Evolutionary conservation across 2,113 vertebrate species (phyloP).

Genomic region (Leptobrachium leishanense): DNA sequence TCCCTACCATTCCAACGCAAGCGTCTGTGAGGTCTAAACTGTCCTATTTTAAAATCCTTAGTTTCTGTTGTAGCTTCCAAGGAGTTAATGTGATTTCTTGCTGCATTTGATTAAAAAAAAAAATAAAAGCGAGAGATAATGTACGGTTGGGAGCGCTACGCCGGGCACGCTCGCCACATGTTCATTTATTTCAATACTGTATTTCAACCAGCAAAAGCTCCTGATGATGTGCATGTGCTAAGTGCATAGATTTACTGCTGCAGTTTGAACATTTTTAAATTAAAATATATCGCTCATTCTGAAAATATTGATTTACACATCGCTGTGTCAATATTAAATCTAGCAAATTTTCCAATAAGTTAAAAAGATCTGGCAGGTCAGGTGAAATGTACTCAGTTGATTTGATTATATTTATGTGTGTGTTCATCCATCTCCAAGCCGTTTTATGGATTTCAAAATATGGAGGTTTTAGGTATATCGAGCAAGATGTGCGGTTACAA

Average conservation of each 20-base stretch:
- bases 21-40: no score
- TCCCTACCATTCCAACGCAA: no score
- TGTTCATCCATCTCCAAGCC: slow-evolving; percentile 48
- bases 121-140: background rate
- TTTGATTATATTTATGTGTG: slow-evolving; percentile 71
- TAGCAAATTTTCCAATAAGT: slow-evolving; percentile 93
- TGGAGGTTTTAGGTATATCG: slow-evolving; percentile 39
- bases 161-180: slow-evolving; percentile 34
- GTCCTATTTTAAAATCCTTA: no score
- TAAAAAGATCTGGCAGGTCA: slow-evolving; percentile 84
- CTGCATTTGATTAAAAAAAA: slow-evolving; percentile 9
- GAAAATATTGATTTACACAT: slow-evolving; percentile 93
- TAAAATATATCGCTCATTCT: slow-evolving; percentile 98
- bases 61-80: background rate
- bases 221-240: slow-evolving; percentile 75
- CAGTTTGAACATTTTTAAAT: slow-evolving; percentile 95
- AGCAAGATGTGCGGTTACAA: slow-evolving; percentile 5
- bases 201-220: slow-evolving; percentile 56
- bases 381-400: slow-evolving; percentile 78
- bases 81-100: background rate
- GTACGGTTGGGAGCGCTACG: background rate
- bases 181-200: slow-evolving; percentile 56
- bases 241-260: slow-evolving; percentile 92
- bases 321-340: slow-evolving; percentile 94
- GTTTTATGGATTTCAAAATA: slow-evolving; percentile 41